These are phyloP conservation scores for Calameuta idolon DNA, from an alignment of 2,888 invertebrate species.

Conservation along the genomic window DNA sequence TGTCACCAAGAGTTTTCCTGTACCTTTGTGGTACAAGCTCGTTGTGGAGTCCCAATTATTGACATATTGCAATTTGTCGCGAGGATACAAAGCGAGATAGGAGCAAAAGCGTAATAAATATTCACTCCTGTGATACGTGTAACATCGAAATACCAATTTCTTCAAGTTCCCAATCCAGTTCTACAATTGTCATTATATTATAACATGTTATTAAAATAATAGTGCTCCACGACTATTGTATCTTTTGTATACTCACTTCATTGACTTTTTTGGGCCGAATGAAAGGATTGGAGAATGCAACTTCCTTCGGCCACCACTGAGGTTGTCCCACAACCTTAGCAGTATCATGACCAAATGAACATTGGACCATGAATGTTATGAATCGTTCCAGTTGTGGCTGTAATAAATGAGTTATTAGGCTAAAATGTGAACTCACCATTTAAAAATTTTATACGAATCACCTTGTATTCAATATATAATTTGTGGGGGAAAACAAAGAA, in stretches of 20 bases:
- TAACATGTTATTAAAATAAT: background rate
- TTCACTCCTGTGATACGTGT: slow-evolving; percentile 78
- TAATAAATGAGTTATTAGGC: background rate
- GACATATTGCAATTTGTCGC: slow-evolving; percentile 75
- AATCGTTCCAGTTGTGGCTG: slow-evolving; percentile 75
- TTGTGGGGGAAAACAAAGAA: background rate
- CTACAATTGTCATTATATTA: slow-evolving; percentile 39
- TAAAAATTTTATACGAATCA: too few relatives aligned
- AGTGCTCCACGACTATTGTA: background rate
- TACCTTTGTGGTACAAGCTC: slow-evolving; percentile 76
- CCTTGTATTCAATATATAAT: background rate
- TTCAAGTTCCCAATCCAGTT: slow-evolving; percentile 75
- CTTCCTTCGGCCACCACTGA: slow-evolving; percentile 79
- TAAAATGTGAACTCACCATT: slow-evolving; percentile 1
- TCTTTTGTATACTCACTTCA: slow-evolving; percentile 61
- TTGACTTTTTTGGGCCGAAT: slow-evolving; percentile 69
- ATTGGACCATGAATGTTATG: slow-evolving; percentile 81
- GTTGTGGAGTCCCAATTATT: slow-evolving; percentile 81
- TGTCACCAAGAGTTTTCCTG: slow-evolving; percentile 77
- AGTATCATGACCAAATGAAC: slow-evolving; percentile 77
- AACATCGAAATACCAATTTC: slow-evolving; percentile 77
- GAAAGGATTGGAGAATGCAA: slow-evolving; percentile 76
- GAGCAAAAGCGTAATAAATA: slow-evolving; percentile 79
- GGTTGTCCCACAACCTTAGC: slow-evolving; percentile 71
- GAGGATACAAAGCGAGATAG: slow-evolving; percentile 75